Base-by-base conservation (phyloP, 2,888 invertebrate species). In the Chrysolina americana region DNA sequence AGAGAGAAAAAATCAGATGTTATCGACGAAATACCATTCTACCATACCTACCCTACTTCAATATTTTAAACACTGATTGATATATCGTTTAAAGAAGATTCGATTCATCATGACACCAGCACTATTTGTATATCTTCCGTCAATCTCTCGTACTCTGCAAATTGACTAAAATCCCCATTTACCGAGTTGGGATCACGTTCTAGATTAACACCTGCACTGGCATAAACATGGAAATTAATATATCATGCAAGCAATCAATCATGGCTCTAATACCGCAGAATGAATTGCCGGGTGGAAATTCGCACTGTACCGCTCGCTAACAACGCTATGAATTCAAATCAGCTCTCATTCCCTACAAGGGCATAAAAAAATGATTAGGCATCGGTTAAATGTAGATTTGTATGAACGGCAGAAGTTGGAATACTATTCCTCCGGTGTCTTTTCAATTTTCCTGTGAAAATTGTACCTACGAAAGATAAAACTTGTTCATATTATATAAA, bases 181-280 rank as follows among this genome's bases (percentile, higher is more conserved):
- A 47, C 65, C 59, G 48, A 72, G 71, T 71, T 71, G 65, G 71
- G 73, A 63, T 77, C 64, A 70, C 68, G 63, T 68, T 71, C 65
- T 53, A 68, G 74, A 70, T 78, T 78, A 78, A 73, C 78, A 78
- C 78, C 78, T 78, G 76, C 76, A 62, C 78, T 71, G 77, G 65
- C 74, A 74, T 68, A 71, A 76, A 70, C 74, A 76, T 74, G 76
- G 71, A 76, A 78, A 78, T 78, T 76, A 78, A 76, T 76, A 78
- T 69, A 76, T 78, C 78, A 78, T 78, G 76, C 71, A 70, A 74
- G 76, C 78, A 74, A 78, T 78, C 78, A 78, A 78, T 78, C 78
- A 78, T 68, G 44, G 77, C 71, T 62, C 72, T 70, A 77, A 73
- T 71, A 65, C 72, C 73, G 75, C 68, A 68, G 75, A 73, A 68